A percentile compares a stretch with the other conserved stretches of the same genome.
phyloP scores from a whole-genome alignment of 2,797 vertebrate genomes.

The Poeciliopsis gracilis region DNA sequence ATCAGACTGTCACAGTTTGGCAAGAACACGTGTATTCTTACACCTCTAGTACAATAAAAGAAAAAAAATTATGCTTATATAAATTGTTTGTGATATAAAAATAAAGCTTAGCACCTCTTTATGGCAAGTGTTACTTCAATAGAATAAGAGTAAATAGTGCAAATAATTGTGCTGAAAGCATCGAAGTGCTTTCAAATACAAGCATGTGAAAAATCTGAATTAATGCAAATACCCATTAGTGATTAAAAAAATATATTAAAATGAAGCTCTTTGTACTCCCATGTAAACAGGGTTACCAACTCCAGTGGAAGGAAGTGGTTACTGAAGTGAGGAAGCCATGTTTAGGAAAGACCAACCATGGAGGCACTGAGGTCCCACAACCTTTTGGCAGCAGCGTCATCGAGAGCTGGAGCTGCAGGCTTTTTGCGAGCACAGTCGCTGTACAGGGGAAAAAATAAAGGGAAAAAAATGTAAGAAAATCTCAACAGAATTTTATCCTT shows the following conservation, averaged over 20 bases:
- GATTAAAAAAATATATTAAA: not conserved
- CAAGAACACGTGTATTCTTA: not conserved
- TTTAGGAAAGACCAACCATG: slow-evolving; percentile 76
- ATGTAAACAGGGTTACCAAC: not conserved
- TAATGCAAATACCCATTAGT: not conserved
- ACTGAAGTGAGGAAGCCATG: not conserved
- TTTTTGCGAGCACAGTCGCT: slow-evolving; percentile 77
- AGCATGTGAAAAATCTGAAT: not conserved
- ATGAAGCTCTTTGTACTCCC: not conserved
- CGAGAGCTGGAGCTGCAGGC: slow-evolving; percentile 69
- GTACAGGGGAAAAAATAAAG: slow-evolving; percentile 1
- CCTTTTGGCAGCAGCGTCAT: slow-evolving; percentile 70
- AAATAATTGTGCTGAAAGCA: slow-evolving; percentile 24
- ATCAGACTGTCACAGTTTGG: not conserved
- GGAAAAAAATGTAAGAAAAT: not conserved
- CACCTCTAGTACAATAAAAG: not conserved
- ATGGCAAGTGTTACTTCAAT: not conserved
- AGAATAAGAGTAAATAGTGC: slow-evolving; percentile 20
- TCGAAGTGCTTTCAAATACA: not conserved
- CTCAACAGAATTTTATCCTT: not conserved
- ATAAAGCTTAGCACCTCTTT: not conserved
- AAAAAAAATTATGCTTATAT: not conserved
- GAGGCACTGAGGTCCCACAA: slow-evolving; percentile 81
- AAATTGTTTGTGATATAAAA: slow-evolving; percentile 13
- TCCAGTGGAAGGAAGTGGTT: not conserved